Base-by-base conservation (phyloP, 2,797 vertebrate species). In the Spea hammondii region DNA sequence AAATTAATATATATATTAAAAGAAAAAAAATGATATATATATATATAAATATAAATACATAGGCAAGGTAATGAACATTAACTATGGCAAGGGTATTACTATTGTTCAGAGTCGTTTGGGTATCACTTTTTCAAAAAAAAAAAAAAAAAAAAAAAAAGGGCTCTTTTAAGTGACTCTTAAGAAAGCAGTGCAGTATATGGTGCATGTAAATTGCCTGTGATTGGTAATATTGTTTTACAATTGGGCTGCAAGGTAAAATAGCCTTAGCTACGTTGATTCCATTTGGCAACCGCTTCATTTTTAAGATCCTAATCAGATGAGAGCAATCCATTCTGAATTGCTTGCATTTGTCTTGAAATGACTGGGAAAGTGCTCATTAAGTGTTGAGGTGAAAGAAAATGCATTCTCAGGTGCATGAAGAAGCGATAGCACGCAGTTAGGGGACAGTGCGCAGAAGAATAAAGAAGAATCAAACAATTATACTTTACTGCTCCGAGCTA, bases 391-490 rank as follows among this genome's bases (percentile, higher is more conserved):
- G 79, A 77, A 88, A 83, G 78, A 79, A 87, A 83, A 88, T 71
- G 1, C 53, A 79, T 87, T 86, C 76, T 88, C 85, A 88, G 86
- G 83, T 87, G 81, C 85, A 85, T 74, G 70, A 84, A 85, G 79
- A 87, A 86, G 81, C 77, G 87, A 83, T 84, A 78, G 49, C 85
- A 79, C 85, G 84, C 80, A 88, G 79, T 73, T 79, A 88, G 82
- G 81, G 82, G 8, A 62, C 59, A 62, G n/a, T 8, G 59, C 5
- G 14, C 83, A 86, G 85, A 88, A 78, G 86, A 86, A 86, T 80
- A 88, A 90, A 79, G 86, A 85, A 86, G 82, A 88, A 82, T 85
- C 74, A 84, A 82, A 86, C 79, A 88, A 87, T 86, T 88, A 86
- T 74, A 87, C 80, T 79, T 73, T 87, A 85, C 66, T 88, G 85